phyloP scores from a whole-genome alignment of 1,140 invertebrate species.

The Drosophila fuyamai region DNA sequence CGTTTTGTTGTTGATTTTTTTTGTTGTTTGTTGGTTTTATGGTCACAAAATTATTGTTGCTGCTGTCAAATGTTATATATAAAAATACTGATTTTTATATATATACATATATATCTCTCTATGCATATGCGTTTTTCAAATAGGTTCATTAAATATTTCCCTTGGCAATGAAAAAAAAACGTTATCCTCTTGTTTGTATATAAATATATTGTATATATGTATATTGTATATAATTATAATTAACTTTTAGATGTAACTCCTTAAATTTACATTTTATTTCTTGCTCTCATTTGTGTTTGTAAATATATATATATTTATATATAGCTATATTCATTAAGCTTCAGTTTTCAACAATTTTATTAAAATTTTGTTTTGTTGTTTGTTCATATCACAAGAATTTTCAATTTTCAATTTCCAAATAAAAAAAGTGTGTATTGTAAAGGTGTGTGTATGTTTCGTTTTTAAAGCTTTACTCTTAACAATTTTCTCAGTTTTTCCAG shows the following conservation, averaged over 20 bases:
- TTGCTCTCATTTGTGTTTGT: conserved; percentile 33
- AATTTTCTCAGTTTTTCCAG: conserved; percentile 57
- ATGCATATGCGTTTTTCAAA: conserved; percentile 26
- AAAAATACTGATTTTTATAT: conserved; percentile 71
- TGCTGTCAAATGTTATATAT: conserved; percentile 55
- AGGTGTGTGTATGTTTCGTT: conserved; percentile 33
- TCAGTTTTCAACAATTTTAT: conserved; percentile 54
- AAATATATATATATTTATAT: conserved; percentile 42
- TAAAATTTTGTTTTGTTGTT: conserved; percentile 73
- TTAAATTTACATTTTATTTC: conserved; percentile 38
- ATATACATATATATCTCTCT: conserved; percentile 28
- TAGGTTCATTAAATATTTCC: conserved; percentile 38
- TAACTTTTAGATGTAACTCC: conserved; percentile 40
- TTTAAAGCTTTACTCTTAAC: conserved; percentile 60
- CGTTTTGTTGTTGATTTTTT: conserved; percentile 32
- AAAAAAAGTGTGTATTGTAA: conserved; percentile 39
- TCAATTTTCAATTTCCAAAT: conserved; percentile 67
- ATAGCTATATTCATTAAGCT: conserved; percentile 49
- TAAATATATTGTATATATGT: conserved; percentile 78
- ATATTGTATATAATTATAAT: conserved; percentile 63
- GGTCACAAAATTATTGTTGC: conserved; percentile 40
- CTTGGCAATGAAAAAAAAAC: conserved; percentile 55
- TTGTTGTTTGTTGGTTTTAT: conserved; percentile 20
- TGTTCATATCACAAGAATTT: conserved; percentile 80
- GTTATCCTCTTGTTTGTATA: conserved; percentile 54